Percentiles rank a stretch among this genome's conserved stretches.
These are phyloP conservation scores for Theocolax elegans DNA, from an alignment of 1,140 invertebrate species.

Conservation along the genomic window DNA sequence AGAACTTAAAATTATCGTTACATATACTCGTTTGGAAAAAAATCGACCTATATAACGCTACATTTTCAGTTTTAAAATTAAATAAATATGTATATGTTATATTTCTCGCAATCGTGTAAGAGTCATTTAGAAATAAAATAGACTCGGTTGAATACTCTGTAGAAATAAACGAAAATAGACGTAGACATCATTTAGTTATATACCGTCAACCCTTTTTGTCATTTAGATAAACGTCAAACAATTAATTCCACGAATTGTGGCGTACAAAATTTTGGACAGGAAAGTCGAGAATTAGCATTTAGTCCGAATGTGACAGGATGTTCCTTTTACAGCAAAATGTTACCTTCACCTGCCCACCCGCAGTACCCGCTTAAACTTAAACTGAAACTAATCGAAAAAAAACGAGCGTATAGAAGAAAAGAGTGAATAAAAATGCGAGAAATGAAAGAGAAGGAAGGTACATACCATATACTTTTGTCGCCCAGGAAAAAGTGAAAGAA, in stretches of 20 bases:
- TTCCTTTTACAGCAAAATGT: conserved; percentile 50
- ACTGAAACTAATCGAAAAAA: conserved; percentile 37
- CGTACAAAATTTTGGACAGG: conserved; percentile 24
- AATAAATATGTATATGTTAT: too few species aligned
- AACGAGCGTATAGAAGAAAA: conserved; percentile 43
- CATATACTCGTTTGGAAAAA: background rate
- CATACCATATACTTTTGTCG: too few species aligned
- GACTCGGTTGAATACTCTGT: too few species aligned
- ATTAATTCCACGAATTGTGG: too few species aligned
- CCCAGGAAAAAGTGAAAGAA: too few species aligned
- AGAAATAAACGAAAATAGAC: too few species aligned
- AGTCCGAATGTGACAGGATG: conserved; percentile 49
- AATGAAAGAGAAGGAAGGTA: conserved; percentile 20
- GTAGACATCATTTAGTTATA: too few species aligned
- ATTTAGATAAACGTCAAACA: too few species aligned
- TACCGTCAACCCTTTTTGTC: too few species aligned
- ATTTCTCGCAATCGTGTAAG: too few species aligned
- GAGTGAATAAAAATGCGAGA: conserved; percentile 18
- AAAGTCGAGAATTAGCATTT: conserved; percentile 45
- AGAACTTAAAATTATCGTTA: conserved; percentile 3
- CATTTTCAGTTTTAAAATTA: background rate
- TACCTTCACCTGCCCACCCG: conserved; percentile 63
- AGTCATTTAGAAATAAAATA: too few species aligned
- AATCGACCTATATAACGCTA: conserved; percentile 10
- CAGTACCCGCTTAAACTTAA: conserved; percentile 49